Base-by-base conservation (phyloP, 2,888 invertebrate genomes). In the Erebia palarica region DNA sequence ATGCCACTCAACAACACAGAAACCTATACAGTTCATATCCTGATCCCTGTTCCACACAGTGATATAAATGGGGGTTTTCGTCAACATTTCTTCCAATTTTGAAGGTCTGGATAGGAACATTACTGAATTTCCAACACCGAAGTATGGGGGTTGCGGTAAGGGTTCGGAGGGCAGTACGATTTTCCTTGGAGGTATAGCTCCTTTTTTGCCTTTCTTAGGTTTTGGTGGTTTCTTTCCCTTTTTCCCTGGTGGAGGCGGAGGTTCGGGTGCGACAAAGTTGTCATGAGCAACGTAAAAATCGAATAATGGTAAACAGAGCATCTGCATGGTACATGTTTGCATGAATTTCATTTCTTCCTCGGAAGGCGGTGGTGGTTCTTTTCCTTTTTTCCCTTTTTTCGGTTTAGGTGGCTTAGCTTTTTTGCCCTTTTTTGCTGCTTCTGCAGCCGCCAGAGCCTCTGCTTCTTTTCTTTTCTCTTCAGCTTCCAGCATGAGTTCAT, bases 321-420 rank as follows among this genome's bases (percentile, higher is more conserved):
- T 89, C 81, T 92, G 88, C 80, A 92, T 78, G 1, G 91, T 88
- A 74, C 93, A 93, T 3, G 92, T 89, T 84, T 90, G 87, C 88
- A 91, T 88, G 71, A 83, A 93, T 75, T 92, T 92, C 81, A 92
- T 79, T 84, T 93, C 93, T 84, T 93, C 93, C 81, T 92, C 92
- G 0, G 92, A 88, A 13, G 91, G 92, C 75, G 82, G 75, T 0
- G 87, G 87, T n/a, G 92, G 91, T 75, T 83, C 86, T 76, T 91
- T 90, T 0, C 86, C 87, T 68, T 89, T 89, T 72, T 90, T 63
- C 2, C 63, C 63, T 49, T 63, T 89, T 1, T 81, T 79, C 49
- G 55, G 18, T 66, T 79, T 79, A 3, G 73, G 53, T 51, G 76
- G 70, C 57, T 78, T 77, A 3, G 60, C 68, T 36, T 78, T 78